Conservation (phyloP, 1,140 invertebrate species). For the Thaumetopoea pityocampa region DNA sequence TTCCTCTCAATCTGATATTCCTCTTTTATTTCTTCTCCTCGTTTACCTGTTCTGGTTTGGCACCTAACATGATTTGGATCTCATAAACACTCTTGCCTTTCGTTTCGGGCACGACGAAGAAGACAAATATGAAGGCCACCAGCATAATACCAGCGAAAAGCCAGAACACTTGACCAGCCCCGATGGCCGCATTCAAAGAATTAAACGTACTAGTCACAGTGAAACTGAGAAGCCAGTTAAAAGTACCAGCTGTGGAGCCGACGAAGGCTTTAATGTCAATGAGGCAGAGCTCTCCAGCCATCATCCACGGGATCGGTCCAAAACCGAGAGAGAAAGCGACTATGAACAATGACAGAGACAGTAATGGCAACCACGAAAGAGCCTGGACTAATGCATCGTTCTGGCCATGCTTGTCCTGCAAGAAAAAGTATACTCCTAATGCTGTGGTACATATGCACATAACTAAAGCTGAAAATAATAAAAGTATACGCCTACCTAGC, state of each 20-base stretch:
- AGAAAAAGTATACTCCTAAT: constrained; percentile 81
- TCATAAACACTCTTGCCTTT: constrained; percentile 92
- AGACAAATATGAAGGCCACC: constrained; percentile 85
- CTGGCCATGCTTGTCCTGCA: constrained; percentile 68
- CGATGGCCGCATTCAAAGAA: constrained; percentile 77
- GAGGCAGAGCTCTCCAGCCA: constrained; percentile 85
- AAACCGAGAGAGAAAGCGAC: constrained; percentile 86
- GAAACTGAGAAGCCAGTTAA: constrained; percentile 89
- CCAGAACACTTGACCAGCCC: constrained; percentile 84
- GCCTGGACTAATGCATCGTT: constrained; percentile 66
- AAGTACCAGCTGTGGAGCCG: constrained; percentile 81
- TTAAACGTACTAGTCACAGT: constrained; percentile 87
- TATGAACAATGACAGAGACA: constrained; percentile 85
- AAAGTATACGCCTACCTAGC: constrained; percentile 83
- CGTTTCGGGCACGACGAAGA: constrained; percentile 89
- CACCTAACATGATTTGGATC: constrained; percentile 81
- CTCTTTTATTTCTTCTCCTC: constrained; percentile 53
- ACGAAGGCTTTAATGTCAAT: constrained; percentile 87
- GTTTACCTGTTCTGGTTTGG: constrained; percentile 30
- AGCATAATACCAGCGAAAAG: constrained; percentile 85
- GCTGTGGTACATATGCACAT: constrained; percentile 80
- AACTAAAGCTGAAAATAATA: constrained; percentile 79
- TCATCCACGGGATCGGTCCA: constrained; percentile 88
- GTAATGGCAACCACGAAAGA: constrained; percentile 83
- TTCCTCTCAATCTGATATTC: constrained; percentile 49